These are phyloP conservation scores for Parelbella ahira DNA, from an alignment of 2,888 invertebrate species.

Conservation along the genomic window DNA sequence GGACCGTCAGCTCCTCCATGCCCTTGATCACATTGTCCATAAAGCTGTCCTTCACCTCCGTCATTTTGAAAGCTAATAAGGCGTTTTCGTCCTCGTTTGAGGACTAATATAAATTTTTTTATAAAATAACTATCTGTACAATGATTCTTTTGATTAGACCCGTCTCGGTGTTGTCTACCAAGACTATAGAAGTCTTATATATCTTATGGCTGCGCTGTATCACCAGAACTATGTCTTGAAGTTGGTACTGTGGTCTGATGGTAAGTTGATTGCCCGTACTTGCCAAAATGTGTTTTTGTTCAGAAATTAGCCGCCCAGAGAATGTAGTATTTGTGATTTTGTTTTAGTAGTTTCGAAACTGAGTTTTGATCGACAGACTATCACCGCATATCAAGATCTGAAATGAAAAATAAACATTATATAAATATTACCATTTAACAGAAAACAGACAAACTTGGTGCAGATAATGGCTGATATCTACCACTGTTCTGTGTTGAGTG, in stretches of 20 bases:
- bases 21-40: conserved; percentile 44
- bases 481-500: no score
- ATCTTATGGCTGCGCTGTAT: conserved; percentile 18
- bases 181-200: conserved; percentile 37
- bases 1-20: conserved; percentile 54
- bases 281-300: conserved; percentile 26
- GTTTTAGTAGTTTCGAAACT: conserved; percentile 30
- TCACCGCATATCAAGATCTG: conserved; percentile 79
- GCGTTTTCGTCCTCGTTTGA: conserved; percentile 11
- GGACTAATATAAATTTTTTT: conserved; percentile 26
- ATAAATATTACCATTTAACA: no score
- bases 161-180: conserved; percentile 39
- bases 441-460: no score
- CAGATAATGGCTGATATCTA: no score
- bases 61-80: conserved; percentile 32
- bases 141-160: conserved; percentile 39
- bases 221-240: conserved; percentile 24
- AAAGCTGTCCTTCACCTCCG: conserved; percentile 37
- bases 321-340: conserved; percentile 35
- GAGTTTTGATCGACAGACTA: conserved; percentile 42
- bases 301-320: conserved; percentile 25
- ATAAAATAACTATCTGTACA: conserved; percentile 40
- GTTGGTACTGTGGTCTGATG: conserved; percentile 20
- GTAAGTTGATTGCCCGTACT: conserved; percentile 45
- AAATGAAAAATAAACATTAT: conserved; percentile 40